Evolutionary conservation across 2,888 invertebrate species (phyloP).

Genomic region (Lochmaea capreae): DNA sequence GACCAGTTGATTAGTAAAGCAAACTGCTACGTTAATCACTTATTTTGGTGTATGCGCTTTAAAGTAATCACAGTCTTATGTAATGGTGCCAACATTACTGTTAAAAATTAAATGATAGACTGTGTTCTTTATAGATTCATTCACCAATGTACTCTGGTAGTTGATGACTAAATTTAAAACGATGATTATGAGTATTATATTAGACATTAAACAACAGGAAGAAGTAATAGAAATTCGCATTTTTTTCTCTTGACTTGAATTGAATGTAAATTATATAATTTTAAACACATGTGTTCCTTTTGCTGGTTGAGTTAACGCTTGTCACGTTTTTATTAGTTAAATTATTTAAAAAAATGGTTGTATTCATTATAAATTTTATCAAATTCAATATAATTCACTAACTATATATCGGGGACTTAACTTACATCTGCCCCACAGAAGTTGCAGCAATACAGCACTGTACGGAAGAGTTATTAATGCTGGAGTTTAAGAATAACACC

Average conservation of each 20-base stretch:
- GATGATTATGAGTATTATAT: constrained; percentile 54
- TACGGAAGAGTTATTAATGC: no score
- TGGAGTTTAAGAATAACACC: no score
- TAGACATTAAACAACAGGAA: constrained; percentile 58
- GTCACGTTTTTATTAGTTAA: background rate
- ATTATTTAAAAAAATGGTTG: background rate
- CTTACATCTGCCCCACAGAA: no score
- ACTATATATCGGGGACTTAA: no score
- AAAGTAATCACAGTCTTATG: background rate
- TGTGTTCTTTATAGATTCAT: background rate
- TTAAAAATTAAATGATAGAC: background rate
- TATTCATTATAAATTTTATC: no score
- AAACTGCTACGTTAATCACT: background rate
- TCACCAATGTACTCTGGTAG: background rate
- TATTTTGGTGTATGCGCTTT: background rate
- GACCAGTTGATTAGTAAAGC: constrained; percentile 33
- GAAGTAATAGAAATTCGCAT: constrained; percentile 60
- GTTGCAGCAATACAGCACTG: no score
- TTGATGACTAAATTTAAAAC: constrained; percentile 10
- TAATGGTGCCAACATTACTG: background rate
- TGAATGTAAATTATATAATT: constrained; percentile 38
- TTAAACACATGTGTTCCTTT: constrained; percentile 23
- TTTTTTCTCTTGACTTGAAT: constrained; percentile 45
- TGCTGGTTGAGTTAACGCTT: background rate
- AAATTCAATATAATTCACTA: no score